Evolutionary conservation across 2,888 invertebrate genomes (phyloP), one percentile per base, ranked within the genome.

Genomic region (Drosophila conformis): DNA sequence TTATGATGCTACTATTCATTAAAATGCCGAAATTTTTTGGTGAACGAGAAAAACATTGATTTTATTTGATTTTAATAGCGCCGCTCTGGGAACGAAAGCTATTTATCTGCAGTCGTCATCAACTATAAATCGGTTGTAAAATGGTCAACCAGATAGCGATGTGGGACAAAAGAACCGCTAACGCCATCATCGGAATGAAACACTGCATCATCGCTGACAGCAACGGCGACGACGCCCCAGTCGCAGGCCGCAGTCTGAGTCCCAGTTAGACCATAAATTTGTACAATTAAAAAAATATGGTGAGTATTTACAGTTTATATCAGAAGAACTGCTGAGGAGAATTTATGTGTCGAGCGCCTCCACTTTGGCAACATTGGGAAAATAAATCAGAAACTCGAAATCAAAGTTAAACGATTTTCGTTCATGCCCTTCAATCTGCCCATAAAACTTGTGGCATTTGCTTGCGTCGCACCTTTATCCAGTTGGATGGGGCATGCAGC

Each of bases 61-160:
- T 87, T 87, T 87, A 87, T 87, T 85, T 63, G 86, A 75, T 83
- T 87, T 89, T 85, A 89, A 87, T 87, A 87, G 85, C 88, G 71
- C 70, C 67, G 69, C 68, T 59, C 62, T 70, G 56, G 54, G 65
- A 68, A 65, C 52, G 49, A 51, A 58, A 65, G 63, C 76, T 69
- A 71, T 80, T 69, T 83, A 82, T 78, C 82, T 73, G 80, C 67
- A 53, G 64, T 80, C 86, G 65, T 48, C 60, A 60, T 53, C 60
- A 53, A 53, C 60, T 38, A 69, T 69, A 69, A 69, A 69, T 69
- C 69, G 69, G 53, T 33, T 53, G 69, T 69, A 69, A 69, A 69
- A 60, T 60, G 53, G 33, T 78, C 78, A 75, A 67, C 68, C 80
- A 61, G 89, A 73, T 78, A 65, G 68, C 35, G 48, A 15, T 52